Evolutionary conservation across 2,113 vertebrate species (phyloP).

Genomic region (Ameiurus melas): DNA sequence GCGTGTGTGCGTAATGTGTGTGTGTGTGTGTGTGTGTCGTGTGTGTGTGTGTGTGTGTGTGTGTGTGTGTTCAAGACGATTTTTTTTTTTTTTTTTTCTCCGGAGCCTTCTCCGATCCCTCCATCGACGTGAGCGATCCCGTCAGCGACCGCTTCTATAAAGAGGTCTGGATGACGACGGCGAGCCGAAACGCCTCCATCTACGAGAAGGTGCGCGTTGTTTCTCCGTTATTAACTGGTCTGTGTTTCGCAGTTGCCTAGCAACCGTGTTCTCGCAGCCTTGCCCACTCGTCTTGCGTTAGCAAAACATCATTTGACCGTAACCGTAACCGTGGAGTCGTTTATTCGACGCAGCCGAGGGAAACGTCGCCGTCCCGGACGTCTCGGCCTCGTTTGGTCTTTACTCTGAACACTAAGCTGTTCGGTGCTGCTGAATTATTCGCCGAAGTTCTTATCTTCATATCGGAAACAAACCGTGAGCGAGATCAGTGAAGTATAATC

Average conservation of each 20-base stretch:
- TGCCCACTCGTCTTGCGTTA: not conserved
- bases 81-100: no score
- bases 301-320: not conserved
- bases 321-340: no score
- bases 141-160: constrained; percentile 96
- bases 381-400: not conserved
- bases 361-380: not conserved
- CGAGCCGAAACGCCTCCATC: constrained; percentile 92
- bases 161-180: constrained; percentile 92
- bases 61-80: constrained; percentile 74
- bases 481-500: no score
- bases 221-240: not conserved
- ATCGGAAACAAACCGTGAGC: no score
- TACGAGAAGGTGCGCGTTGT: constrained; percentile 84
- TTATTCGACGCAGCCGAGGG: not conserved
- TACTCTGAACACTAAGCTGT: no score
- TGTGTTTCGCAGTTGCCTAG: not conserved
- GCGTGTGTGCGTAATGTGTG: not conserved
- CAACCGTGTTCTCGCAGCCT: not conserved
- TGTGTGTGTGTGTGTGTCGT: not conserved
- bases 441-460: no score
- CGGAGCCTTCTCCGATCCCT: constrained; percentile 79
- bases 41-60: not conserved
- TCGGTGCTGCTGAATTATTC: no score
- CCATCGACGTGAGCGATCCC: constrained; percentile 84